A percentile compares a stretch with the other conserved stretches of the same genome.
Conservation (phyloP, 2,113 vertebrate species). For the Nothocercus nigrocapillus region DNA sequence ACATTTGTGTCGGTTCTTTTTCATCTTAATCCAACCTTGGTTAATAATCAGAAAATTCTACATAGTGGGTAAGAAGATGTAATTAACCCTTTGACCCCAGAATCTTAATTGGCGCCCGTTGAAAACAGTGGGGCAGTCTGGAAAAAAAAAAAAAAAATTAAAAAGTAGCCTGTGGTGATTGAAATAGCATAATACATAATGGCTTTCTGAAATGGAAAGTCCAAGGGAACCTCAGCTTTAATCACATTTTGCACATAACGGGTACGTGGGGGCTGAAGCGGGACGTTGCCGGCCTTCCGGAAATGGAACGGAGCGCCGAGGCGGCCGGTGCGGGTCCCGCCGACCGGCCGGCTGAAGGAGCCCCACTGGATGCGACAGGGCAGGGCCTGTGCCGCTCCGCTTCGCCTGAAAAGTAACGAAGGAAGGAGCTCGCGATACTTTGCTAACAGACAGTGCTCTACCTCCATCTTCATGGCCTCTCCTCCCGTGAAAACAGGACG, state of each 20-base stretch:
- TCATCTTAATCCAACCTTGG: conserved; percentile 83
- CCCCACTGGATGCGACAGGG: neutral
- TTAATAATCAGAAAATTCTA: conserved; percentile 87
- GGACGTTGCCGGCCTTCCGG: conserved; percentile 16
- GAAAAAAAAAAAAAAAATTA: conserved; percentile 55
- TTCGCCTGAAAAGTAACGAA: neutral
- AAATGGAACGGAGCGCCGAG: conserved; percentile 31
- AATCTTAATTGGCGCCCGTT: conserved; percentile 88
- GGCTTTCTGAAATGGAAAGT: conserved; percentile 73
- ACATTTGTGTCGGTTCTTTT: conserved; percentile 82
- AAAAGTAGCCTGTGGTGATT: conserved; percentile 80
- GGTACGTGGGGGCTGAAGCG: conserved; percentile 20
- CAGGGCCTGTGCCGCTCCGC: neutral
- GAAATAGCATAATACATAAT: conserved; percentile 73
- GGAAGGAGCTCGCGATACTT: neutral
- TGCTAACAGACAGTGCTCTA: neutral
- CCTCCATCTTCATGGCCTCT: neutral
- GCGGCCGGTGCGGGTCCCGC: neutral
- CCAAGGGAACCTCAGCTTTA: conserved; percentile 67
- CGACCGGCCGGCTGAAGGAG: conserved; percentile 2
- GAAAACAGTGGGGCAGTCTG: conserved; percentile 83
- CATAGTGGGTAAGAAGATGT: conserved; percentile 88
- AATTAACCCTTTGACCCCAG: conserved; percentile 89
- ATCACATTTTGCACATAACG: conserved; percentile 69
- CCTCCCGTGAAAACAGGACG: neutral